phyloP scores from a whole-genome alignment of 1,140 invertebrate genomes.

The Drosophila funebris region DNA sequence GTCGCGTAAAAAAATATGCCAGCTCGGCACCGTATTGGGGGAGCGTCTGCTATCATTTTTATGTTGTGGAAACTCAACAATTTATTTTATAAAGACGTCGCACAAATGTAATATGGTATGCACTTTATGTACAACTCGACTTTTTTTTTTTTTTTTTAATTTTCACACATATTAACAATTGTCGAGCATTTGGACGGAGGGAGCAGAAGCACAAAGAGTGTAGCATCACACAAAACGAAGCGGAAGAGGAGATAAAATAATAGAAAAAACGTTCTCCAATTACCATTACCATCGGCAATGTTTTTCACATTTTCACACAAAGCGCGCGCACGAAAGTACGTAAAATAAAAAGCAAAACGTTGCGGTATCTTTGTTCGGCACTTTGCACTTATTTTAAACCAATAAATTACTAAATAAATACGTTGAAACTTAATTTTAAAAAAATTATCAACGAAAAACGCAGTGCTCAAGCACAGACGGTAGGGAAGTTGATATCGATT shows the following conservation, averaged over 20 bases:
- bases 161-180: conserved; percentile 41
- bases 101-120: conserved; percentile 4
- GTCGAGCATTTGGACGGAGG: conserved; percentile 18
- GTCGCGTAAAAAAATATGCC: conserved; percentile 75
- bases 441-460: conserved; percentile 78
- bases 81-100: conserved; percentile 39
- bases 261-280: conserved; percentile 81
- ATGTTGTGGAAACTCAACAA: conserved; percentile 48
- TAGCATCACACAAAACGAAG: conserved; percentile 67
- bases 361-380: conserved; percentile 23
- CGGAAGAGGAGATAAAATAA: conserved; percentile 81
- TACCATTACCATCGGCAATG: conserved; percentile 70
- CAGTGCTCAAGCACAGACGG: conserved; percentile 45
- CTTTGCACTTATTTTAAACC: conserved; percentile 63
- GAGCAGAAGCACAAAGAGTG: conserved; percentile 68
- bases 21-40: conserved; percentile 74
- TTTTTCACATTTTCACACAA: conserved; percentile 64
- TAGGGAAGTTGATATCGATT: conserved; percentile 41
- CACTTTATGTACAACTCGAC: not conserved
- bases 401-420: conserved; percentile 80
- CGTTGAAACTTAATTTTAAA: conserved; percentile 65
- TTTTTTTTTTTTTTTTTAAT: conserved; percentile 42
- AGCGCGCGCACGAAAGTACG: conserved; percentile 36
- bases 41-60: conserved; percentile 77
- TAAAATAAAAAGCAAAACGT: conserved; percentile 40